These are phyloP conservation scores for Eristalis arbustorum DNA, from an alignment of 2,888 invertebrate species.

Conservation along the genomic window DNA sequence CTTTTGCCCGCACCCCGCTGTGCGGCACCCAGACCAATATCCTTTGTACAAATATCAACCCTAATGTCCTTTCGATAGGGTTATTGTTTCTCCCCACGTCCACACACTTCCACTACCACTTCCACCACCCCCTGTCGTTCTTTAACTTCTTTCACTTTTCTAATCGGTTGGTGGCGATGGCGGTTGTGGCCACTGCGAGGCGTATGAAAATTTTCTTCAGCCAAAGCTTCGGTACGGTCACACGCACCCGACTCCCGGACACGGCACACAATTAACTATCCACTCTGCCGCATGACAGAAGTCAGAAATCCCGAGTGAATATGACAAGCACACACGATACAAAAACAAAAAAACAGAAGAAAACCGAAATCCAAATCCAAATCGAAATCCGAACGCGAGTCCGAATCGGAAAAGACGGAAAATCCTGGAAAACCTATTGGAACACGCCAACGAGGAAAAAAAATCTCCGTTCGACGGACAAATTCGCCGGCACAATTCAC, in stretches of 20 bases:
- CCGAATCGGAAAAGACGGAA: conserved; percentile 30
- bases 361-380: conserved; percentile 21
- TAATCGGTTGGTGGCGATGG: not conserved
- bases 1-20: not conserved
- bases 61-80: conserved; percentile 40
- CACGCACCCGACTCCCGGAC: conserved; percentile 19
- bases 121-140: not conserved
- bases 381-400: conserved; percentile 33
- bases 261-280: conserved; percentile 19
- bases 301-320: conserved; percentile 8
- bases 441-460: conserved; percentile 41
- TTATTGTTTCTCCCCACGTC: conserved; percentile 16
- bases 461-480: conserved; percentile 4
- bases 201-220: conserved; percentile 9
- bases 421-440: conserved; percentile 64
- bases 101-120: not conserved
- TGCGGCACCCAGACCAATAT: conserved; percentile 28
- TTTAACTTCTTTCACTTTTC: not conserved
- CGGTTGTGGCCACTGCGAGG: not conserved
- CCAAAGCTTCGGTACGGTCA: conserved; percentile 14
- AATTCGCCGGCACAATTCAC: conserved; percentile 40
- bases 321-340: not conserved
- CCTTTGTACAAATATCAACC: conserved; percentile 37
- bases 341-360: not conserved
- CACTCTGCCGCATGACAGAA: conserved; percentile 44